Base-by-base conservation (phyloP, 2,888 invertebrate genomes). In the Dryomyza anilis region DNA sequence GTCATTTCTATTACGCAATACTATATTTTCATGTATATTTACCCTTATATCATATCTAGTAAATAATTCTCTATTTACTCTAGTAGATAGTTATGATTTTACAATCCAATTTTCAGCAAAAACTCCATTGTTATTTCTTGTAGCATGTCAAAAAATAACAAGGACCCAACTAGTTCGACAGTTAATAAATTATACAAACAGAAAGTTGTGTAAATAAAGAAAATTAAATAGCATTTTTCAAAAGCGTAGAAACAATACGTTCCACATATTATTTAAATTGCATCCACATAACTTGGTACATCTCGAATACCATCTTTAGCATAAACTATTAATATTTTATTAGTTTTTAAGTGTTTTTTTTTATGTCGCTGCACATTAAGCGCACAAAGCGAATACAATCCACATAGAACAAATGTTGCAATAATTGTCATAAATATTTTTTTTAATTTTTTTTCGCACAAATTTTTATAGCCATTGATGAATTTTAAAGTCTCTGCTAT, bases 141-240 rank as follows among this genome's bases (percentile, higher is more conserved):
- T 61, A 25, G 33, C 36, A 16, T 5, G 25, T 23, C 65, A 65
- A 65, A 36, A 29, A 65, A 65, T 60, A 65, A 60, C 55, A 60
- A 65, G 53, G 45, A 64, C 27, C 14, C 27, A 25, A n/a, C 50
- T 12, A n/a, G 2, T 39, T n/a, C 39, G 12, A 14, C 39, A 12
- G 39, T 39, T 39, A 12, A n/a, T n/a, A n/a, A n/a, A n/a, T n/a
- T n/a, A n/a, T n/a, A n/a, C n/a, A n/a, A n/a, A n/a, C n/a, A n/a
- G n/a, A 43, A 43, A 16, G 5, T 6, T 39, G n/a, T 16, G 39
- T 16, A 14, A 39, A n/a, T 1, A 39, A 14, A 7, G 6, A 33
- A 8, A 33, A 33, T 33, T 33, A n/a, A n/a, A n/a, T n/a, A n/a
- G n/a, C n/a, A n/a, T n/a, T n/a, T n/a, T n/a, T n/a, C n/a, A n/a